phyloP scores from a whole-genome alignment of 2,797 vertebrate species.

The Platyrinchus mystaceus region DNA sequence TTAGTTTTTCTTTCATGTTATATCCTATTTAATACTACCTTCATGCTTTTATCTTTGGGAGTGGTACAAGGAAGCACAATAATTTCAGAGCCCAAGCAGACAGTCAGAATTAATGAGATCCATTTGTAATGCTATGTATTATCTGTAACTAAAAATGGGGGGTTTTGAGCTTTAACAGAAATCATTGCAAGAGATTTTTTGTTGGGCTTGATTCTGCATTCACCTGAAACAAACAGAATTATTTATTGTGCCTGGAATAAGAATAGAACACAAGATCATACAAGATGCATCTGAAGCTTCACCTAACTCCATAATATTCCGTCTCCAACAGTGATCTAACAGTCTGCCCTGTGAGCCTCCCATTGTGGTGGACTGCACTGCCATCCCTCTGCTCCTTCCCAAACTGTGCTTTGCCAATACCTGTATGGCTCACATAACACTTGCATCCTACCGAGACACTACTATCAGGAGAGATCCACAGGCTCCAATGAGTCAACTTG shows the following conservation, averaged over 20 bases:
- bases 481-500: background rate
- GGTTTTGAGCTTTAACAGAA: background rate
- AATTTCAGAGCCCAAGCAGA: background rate
- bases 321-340: background rate
- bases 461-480: background rate
- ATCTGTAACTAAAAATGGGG: background rate
- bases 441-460: background rate
- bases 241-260: background rate
- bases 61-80: background rate
- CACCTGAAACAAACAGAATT: background rate
- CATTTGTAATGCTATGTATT: background rate
- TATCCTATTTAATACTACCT: background rate
- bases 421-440: rapidly evolving
- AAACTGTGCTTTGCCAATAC: background rate
- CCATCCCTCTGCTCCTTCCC: background rate
- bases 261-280: background rate
- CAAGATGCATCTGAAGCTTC: background rate
- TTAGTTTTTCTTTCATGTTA: background rate
- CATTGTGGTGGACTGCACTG: background rate
- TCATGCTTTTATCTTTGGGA: background rate
- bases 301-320: background rate
- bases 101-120: background rate
- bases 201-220: background rate
- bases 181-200: background rate
- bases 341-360: background rate